A percentile compares a stretch with the other conserved stretches of the same genome.
Conservation (phyloP, 64 coral and sea anemone species). For the Montipora foliosa region DNA sequence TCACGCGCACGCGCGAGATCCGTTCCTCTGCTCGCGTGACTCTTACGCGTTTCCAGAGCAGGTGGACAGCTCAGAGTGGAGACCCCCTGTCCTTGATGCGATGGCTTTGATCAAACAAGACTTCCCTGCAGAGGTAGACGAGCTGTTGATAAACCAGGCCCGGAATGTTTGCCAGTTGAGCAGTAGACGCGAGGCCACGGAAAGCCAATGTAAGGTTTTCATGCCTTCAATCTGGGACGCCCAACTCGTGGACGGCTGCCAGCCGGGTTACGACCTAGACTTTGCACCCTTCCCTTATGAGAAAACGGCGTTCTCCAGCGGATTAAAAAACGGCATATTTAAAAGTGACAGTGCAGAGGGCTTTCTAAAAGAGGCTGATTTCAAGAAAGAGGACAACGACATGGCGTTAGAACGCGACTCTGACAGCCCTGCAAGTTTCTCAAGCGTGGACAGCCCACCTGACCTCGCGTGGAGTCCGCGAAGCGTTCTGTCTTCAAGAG, state of each 20-base stretch:
- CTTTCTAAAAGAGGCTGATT: constrained; percentile 7
- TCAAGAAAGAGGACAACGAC: constrained; percentile 14
- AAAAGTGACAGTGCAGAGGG: constrained; percentile 14
- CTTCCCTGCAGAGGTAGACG: neutral
- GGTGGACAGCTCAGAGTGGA: constrained; percentile 37
- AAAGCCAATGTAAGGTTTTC: constrained; percentile 50
- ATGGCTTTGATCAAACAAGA: constrained; percentile 41
- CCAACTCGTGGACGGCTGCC: constrained; percentile 20
- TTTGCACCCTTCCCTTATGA: neutral
- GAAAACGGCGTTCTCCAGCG: neutral
- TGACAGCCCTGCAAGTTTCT: constrained; percentile 49
- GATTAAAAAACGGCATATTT: neutral
- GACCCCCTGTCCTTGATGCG: constrained; percentile 34
- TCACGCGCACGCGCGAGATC: constrained; percentile 21
- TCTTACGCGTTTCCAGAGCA: constrained; percentile 25
- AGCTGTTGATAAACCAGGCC: constrained; percentile 37
- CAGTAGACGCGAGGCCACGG: neutral
- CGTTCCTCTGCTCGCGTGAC: constrained; percentile 37
- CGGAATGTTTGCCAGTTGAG: constrained; percentile 32
- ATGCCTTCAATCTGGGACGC: constrained; percentile 36
- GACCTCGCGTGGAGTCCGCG: constrained; percentile 8
- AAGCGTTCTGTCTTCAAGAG: neutral
- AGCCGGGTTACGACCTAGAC: constrained; percentile 24
- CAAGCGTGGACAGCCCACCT: constrained; percentile 29
- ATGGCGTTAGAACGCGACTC: constrained; percentile 18